Base-by-base conservation (phyloP, 2,888 invertebrate genomes). In the Hydriomena furcata region DNA sequence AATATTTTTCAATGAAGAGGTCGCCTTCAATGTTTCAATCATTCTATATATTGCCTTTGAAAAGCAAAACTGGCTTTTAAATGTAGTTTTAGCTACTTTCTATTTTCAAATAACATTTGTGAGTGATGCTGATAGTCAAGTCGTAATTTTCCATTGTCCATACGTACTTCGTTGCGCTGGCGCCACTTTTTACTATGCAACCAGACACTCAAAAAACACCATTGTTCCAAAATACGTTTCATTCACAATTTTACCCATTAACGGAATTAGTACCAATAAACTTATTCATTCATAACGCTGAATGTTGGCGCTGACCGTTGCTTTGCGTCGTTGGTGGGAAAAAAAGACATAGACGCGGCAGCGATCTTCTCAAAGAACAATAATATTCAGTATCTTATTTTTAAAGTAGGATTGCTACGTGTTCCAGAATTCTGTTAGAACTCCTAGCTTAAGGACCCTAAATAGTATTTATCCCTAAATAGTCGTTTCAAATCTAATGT, bases 231-330 rank as follows among this genome's bases (percentile, higher is more conserved):
- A n/a, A 51, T 38, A 41, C 24, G 13, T 61, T 76, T 79, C 82
- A 83, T 83, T 84, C 78, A 82, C 60, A 66, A 52, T 71, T 71
- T 67, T 49, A 58, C 58, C 72, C 66, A 76, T 79, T 79, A 75
- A 58, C 63, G 55, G 58, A 74, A 79, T 78, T 77, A 76, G 77
- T 70, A 71, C 66, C 73, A 75, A 82, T 83, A 81, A 82, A 82
- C 59, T 57, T 53, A 52, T 73, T 71, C 82, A 82, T 84, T 82
- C 79, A 79, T 49, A 21, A 47, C 23, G 36, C 17, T 45, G 13
- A 35, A 35, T 49, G 41, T 40, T 12, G 28, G 25, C 27, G 31
- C 23, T 36, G 31, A 32, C 43, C 13, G 30, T 34, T 35, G 35
- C 24, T 20, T 51, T 28, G 52, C 58, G 23, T 48, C 55, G 54